phyloP scores from a whole-genome alignment of 2,113 vertebrate genomes.

The Todiramphus saurophagus region DNA sequence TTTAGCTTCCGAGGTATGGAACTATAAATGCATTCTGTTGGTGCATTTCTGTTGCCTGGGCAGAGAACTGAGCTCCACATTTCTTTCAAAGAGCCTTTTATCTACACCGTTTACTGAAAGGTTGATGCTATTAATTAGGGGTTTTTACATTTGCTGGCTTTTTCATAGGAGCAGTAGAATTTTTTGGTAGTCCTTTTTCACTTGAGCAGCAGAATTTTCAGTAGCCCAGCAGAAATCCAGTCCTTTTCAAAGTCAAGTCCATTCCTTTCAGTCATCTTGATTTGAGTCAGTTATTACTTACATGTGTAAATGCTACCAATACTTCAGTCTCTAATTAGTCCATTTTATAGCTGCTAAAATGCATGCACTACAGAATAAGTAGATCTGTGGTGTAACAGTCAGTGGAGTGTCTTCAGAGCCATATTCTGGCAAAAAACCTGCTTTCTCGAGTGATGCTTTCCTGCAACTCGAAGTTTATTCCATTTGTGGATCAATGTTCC shows the following conservation, averaged over 20 bases:
- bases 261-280: not conserved
- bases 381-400: not conserved
- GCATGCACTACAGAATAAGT: not conserved
- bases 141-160: not conserved
- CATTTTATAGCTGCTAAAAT: not conserved
- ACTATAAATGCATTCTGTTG: not conserved
- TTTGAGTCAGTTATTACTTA: not conserved
- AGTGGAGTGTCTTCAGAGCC: not conserved
- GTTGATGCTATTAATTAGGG: not conserved
- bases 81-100: not conserved
- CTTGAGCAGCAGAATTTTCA: not conserved
- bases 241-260: not conserved
- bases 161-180: not conserved
- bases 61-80: not conserved
- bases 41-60: not conserved
- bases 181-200: not conserved
- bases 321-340: not conserved
- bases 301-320: not conserved
- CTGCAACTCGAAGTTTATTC: not conserved
- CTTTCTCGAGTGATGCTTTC: not conserved
- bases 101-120: not conserved
- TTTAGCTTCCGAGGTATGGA: not conserved
- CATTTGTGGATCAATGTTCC: not conserved
- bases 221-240: not conserved
- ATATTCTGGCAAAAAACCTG: not conserved